These are phyloP conservation scores for Buphagus erythrorhynchus DNA, from an alignment of 2,797 vertebrate species.

Conservation along the genomic window DNA sequence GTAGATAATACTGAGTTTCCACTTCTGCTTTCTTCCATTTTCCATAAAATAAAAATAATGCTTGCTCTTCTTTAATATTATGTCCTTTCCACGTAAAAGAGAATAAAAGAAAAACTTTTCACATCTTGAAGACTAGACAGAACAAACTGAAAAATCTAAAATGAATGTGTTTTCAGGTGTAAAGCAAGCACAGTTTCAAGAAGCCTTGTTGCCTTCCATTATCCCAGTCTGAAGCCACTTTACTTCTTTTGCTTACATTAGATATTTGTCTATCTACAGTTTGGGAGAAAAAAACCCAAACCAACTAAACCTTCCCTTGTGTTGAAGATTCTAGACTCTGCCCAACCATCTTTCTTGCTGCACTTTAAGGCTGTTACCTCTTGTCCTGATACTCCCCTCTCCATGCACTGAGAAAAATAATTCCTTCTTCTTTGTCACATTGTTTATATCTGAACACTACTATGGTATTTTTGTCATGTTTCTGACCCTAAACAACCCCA, in stretches of 20 bases:
- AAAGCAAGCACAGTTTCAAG: not conserved
- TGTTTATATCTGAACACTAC: not conserved
- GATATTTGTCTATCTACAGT: not conserved
- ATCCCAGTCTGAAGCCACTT: not conserved
- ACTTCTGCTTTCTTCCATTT: not conserved
- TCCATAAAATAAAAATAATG: not conserved
- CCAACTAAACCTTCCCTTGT: fast-evolving
- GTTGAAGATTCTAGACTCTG: not conserved
- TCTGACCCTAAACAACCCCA: not conserved
- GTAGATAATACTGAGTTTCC: not conserved
- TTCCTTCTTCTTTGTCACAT: not conserved
- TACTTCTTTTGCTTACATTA: not conserved
- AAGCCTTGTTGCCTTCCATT: not conserved
- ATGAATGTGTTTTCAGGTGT: not conserved
- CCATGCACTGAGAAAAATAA: not conserved
- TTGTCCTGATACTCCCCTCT: not conserved
- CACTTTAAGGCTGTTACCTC: not conserved
- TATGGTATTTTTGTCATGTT: not conserved
- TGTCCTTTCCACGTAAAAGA: not conserved
- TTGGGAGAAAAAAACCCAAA: not conserved
- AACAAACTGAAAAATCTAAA: not conserved
- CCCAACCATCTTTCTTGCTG: not conserved
- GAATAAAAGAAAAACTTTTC: not conserved
- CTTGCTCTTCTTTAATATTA: not conserved
- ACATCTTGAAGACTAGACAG: not conserved